Evolutionary conservation across 2,113 vertebrate genomes (phyloP).

Genomic region (Herpailurus yagouaroundi): DNA sequence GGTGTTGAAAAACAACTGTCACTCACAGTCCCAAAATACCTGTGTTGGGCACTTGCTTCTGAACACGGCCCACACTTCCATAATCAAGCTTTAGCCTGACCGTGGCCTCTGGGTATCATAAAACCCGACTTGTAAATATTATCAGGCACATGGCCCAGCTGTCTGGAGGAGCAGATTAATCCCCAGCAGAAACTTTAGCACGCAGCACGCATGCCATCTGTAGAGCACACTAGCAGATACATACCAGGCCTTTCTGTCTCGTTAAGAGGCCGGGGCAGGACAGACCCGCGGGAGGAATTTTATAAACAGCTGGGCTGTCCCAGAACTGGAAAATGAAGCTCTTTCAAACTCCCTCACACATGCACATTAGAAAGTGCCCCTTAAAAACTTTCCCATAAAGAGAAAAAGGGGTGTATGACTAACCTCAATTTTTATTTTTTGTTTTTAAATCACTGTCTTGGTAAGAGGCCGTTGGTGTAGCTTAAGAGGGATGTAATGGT

Average conservation of each 20-base stretch:
- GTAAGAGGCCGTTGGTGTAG: background rate
- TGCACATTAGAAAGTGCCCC: background rate
- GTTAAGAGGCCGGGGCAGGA: background rate
- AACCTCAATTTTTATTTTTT: background rate
- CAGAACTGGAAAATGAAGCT: background rate
- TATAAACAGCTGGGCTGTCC: slow-evolving; percentile 36
- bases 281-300: background rate
- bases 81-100: slow-evolving; percentile 9
- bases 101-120: slow-evolving; percentile 65
- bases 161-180: slow-evolving; percentile 60
- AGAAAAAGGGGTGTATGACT: background rate
- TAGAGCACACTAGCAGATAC: slow-evolving; percentile 28
- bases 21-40: slow-evolving; percentile 48
- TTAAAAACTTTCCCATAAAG: slow-evolving; percentile 21
- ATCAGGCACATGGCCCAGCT: slow-evolving; percentile 65
- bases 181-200: slow-evolving; percentile 35
- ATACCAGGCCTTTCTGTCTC: background rate
- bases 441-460: background rate
- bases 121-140: slow-evolving; percentile 66
- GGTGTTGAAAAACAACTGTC: slow-evolving; percentile 44
- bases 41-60: background rate
- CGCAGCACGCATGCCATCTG: slow-evolving; percentile 52
- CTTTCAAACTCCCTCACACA: background rate
- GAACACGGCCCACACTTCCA: slow-evolving; percentile 1
- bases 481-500: background rate